Base-by-base conservation (phyloP, 2,797 vertebrate genomes). In the Varecia variegata region DNA sequence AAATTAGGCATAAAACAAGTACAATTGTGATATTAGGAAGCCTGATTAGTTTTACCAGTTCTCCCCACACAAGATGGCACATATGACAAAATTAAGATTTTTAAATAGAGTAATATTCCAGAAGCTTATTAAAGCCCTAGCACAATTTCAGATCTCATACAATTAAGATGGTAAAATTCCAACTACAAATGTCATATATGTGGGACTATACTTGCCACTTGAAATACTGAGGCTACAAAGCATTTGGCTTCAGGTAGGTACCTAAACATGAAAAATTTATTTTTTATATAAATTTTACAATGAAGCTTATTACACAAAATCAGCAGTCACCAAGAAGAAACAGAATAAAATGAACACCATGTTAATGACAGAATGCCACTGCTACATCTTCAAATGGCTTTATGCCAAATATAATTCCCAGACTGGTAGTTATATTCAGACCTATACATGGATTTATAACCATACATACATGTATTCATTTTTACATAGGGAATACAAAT, bases 31-130 rank as follows among this genome's bases (percentile, higher is more conserved):
- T 62, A 88, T 50, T 58, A 62, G 56, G n/a, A 91, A 60, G 18
- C 7, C 79, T 70, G 13, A 65, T 58, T 86, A 45, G 40, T 67
- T 82, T 71, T 52, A 93, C 7, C 32, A 95, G 87, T 77, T 94
- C 8, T 81, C 21, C 10, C 52, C 52, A 40, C 13, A 52, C n/a
- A 94, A 93, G 27, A 87, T 17, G 47, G 52, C 35, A 62, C n/a
- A 58, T 32, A 80, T 25, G 12, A 95, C 90, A 83, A 92, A 92
- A 81, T 71, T 87, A 74, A 74, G 10, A 96, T 79, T 90, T 82
- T 82, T 88, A 65, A 90, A 73, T 17, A 82, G 14, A 83, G 10
- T 27, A 88, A 73, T 68, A 80, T 74, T 88, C 40, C 84, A 88
- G 17, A 95, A 85, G 76, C n/a, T 65, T 62, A 65, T 52, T 62